phyloP scores from a whole-genome alignment of 1,140 invertebrate species.

The Varroa destructor region DNA sequence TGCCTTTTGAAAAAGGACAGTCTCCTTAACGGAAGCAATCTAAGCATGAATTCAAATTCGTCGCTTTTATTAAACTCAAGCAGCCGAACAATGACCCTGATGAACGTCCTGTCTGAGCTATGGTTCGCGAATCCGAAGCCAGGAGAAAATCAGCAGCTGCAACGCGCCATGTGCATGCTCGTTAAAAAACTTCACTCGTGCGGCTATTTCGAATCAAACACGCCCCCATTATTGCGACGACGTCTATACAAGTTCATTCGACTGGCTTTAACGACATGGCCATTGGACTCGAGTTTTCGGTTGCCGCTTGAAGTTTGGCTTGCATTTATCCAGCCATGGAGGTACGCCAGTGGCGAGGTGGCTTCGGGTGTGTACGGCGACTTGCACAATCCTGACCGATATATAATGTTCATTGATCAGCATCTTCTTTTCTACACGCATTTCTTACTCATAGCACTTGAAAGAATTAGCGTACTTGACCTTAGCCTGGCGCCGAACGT shows the following conservation, averaged over 20 bases:
- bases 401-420: slow-evolving; percentile 2
- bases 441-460: neutral
- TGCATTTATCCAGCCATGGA: slow-evolving; percentile 19
- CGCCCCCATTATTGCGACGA: neutral
- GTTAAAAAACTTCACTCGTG: slow-evolving; percentile 7
- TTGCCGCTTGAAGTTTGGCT: slow-evolving; percentile 10
- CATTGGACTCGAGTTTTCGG: slow-evolving; percentile 1
- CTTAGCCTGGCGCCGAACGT: slow-evolving; percentile 10
- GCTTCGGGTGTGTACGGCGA: neutral
- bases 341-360: neutral
- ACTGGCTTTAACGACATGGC: slow-evolving; percentile 1
- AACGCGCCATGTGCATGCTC: neutral
- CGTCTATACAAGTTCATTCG: slow-evolving; percentile 4
- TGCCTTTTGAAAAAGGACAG: neutral
- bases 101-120: slow-evolving; percentile 20
- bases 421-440: slow-evolving; percentile 22
- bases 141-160: slow-evolving; percentile 24
- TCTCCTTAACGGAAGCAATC: neutral
- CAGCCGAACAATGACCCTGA: neutral
- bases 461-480: neutral
- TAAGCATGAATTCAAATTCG: slow-evolving; percentile 4
- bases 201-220: slow-evolving; percentile 9
- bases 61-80: neutral
- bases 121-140: neutral
- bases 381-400: neutral